Conservation (phyloP, 2,888 invertebrate species). For the Chymomyza procnemis region DNA sequence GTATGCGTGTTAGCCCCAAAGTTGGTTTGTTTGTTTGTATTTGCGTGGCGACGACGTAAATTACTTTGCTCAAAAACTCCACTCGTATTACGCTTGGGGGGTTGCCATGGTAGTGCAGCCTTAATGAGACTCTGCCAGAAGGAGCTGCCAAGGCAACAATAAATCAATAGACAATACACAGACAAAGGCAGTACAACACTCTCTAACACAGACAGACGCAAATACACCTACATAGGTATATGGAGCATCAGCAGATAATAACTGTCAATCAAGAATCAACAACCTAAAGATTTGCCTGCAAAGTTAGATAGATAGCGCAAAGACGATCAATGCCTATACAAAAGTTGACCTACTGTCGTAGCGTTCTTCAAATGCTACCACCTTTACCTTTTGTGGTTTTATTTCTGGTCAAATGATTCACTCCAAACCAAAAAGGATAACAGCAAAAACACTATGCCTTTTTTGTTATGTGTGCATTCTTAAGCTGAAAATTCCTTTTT, state of each 20-base stretch:
- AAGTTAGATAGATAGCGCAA: background rate
- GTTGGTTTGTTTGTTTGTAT: constrained; percentile 30
- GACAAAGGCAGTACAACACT: background rate
- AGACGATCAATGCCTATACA: background rate
- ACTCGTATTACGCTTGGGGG: constrained; percentile 50
- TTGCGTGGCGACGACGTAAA: constrained; percentile 52
- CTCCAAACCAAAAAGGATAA: constrained; percentile 59
- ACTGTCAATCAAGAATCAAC: constrained; percentile 67
- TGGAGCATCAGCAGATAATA: constrained; percentile 23
- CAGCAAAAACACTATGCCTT: constrained; percentile 22
- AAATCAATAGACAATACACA: constrained; percentile 2
- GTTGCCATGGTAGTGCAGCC: constrained; percentile 9
- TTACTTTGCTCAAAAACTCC: constrained; percentile 63
- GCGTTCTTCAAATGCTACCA: constrained; percentile 9
- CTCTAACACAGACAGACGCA: background rate
- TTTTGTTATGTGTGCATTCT: constrained; percentile 29
- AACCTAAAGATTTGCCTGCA: constrained; percentile 39
- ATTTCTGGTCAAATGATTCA: constrained; percentile 73
- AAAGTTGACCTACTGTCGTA: constrained; percentile 52
- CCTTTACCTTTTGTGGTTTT: constrained; percentile 64
- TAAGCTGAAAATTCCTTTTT: constrained; percentile 64
- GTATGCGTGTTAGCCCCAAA: constrained; percentile 16
- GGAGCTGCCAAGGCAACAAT: constrained; percentile 38
- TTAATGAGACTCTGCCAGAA: constrained; percentile 44
- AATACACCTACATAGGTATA: background rate